A percentile compares a stretch with the other conserved stretches of the same genome.
Conservation (phyloP, 2,888 invertebrate genomes). For the Tiliacea citrago region DNA sequence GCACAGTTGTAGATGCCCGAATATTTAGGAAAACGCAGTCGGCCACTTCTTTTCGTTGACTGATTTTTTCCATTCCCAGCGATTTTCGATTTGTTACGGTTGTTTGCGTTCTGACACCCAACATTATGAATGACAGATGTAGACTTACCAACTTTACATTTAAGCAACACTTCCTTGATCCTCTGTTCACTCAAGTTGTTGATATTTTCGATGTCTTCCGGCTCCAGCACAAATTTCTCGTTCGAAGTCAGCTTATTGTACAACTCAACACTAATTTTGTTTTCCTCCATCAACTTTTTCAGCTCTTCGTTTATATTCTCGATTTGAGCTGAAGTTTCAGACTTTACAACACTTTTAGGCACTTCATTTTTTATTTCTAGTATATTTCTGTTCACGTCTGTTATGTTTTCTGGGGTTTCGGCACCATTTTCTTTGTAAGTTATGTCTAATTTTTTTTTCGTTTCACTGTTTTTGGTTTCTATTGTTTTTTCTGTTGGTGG, state of each 20-base stretch:
- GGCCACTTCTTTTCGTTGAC: too few relatives aligned
- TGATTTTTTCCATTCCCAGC: neutral
- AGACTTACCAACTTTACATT: conserved; percentile 83
- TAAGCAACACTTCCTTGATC: conserved; percentile 80
- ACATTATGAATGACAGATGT: conserved; percentile 22
- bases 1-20: neutral
- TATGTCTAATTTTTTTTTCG: conserved; percentile 74
- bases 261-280: conserved; percentile 83
- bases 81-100: neutral
- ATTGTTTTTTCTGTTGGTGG: conserved; percentile 32
- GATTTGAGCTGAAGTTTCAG: conserved; percentile 67
- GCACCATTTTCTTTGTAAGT: conserved; percentile 76
- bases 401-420: conserved; percentile 63
- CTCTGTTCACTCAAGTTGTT: conserved; percentile 83
- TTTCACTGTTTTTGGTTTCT: conserved; percentile 52
- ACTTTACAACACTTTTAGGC: conserved; percentile 66
- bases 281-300: conserved; percentile 78
- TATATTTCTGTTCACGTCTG: conserved; percentile 72
- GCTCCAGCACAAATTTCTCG: conserved; percentile 84
- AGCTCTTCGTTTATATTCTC: conserved; percentile 77
- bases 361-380: conserved; percentile 71
- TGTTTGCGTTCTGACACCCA: conserved; percentile 16
- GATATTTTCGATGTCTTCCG: conserved; percentile 87
- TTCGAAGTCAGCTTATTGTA: conserved; percentile 86
- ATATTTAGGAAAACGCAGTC: neutral